phyloP scores from a whole-genome alignment of 2,113 vertebrate genomes.

The Arvicanthis niloticus region DNA sequence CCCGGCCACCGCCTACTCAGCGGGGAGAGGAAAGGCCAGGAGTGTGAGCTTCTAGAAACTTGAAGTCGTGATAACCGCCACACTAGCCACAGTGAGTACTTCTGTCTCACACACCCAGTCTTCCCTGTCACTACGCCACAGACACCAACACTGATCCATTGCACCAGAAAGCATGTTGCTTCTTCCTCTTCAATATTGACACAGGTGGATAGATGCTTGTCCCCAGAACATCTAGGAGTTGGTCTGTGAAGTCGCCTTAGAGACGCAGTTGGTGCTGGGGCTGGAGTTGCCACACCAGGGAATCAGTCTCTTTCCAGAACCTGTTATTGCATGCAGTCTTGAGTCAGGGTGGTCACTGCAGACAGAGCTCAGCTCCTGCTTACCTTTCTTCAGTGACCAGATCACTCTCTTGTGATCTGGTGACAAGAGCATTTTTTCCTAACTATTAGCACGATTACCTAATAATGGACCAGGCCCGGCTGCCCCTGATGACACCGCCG shows the following conservation, averaged over 20 bases:
- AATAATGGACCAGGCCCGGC: background rate
- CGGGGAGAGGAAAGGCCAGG: background rate
- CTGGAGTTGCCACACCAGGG: fast-evolving
- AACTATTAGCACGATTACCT: background rate
- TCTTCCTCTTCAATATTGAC: background rate
- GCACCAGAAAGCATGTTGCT: fast-evolving
- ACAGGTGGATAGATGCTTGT: background rate
- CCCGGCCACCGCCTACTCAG: background rate
- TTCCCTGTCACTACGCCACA: background rate
- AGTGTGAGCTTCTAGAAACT: background rate
- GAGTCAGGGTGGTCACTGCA: background rate
- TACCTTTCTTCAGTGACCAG: background rate
- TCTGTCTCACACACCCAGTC: fast-evolving
- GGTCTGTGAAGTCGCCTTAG: background rate
- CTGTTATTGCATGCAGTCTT: no score
- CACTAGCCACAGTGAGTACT: background rate
- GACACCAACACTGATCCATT: background rate
- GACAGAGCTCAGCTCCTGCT: background rate
- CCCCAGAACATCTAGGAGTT: background rate
- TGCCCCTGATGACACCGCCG: background rate
- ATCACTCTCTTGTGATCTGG: background rate
- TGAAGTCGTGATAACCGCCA: background rate
- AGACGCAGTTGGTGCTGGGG: background rate
- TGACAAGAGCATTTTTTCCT: background rate
- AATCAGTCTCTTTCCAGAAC: fast-evolving